phyloP scores from a whole-genome alignment of 2,113 vertebrate genomes.

The Sebastes fasciatus region DNA sequence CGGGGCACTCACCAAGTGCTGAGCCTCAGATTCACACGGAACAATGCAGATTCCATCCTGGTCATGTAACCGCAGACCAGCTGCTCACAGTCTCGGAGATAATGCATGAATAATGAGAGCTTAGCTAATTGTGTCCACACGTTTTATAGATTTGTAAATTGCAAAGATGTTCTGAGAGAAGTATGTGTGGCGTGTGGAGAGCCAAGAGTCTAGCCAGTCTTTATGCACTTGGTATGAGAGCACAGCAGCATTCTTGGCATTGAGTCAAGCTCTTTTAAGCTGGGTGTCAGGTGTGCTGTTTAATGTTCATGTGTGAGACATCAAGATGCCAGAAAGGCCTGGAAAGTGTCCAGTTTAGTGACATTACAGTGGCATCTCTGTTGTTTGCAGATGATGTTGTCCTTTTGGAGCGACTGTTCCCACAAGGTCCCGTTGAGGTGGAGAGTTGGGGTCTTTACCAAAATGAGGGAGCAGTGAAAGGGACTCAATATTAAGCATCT shows the following conservation, averaged over 20 bases:
- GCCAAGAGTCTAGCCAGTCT: constrained; percentile 30
- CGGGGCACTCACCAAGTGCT: background rate
- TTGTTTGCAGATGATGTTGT: constrained; percentile 16
- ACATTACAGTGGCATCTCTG: constrained; percentile 22
- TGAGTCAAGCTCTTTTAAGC: constrained; percentile 38
- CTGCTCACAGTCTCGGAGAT: constrained; percentile 37
- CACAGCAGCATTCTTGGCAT: constrained; percentile 32
- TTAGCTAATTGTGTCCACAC: constrained; percentile 22
- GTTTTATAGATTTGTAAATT: constrained; percentile 53
- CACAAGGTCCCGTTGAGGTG: background rate
- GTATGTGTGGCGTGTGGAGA: constrained; percentile 15
- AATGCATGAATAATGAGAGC: constrained; percentile 28
- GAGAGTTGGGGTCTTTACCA: background rate
- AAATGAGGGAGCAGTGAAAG: background rate
- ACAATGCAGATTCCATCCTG: constrained; percentile 28
- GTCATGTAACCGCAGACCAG: constrained; percentile 29
- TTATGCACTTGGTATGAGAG: constrained; percentile 7
- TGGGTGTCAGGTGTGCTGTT: constrained; percentile 51
- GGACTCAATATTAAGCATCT: constrained; percentile 9
- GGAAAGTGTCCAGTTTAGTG: constrained; percentile 12
- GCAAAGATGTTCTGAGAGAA: constrained; percentile 13
- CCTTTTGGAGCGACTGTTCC: background rate
- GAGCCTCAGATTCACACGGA: constrained; percentile 16
- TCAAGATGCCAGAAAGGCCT: constrained; percentile 19
- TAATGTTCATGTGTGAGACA: constrained; percentile 28